Base-by-base conservation (phyloP, 2,113 vertebrate genomes). In the Chlorodrepanis virens region DNA sequence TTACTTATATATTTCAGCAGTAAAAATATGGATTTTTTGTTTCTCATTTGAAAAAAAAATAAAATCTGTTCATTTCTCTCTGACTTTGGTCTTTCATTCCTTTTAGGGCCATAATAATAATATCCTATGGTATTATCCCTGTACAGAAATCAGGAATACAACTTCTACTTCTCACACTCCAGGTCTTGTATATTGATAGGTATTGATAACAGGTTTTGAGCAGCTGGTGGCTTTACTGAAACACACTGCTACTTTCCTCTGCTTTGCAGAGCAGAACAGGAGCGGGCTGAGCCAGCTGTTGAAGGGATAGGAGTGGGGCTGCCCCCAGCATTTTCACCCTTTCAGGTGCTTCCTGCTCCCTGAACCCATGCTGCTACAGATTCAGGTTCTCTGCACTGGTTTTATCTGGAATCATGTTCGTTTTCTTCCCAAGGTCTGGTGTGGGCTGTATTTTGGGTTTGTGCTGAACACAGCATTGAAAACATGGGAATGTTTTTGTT, bases 321-420 rank as follows among this genome's bases (percentile, higher is more conserved):
- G 60, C 6, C 5, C 11, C 14, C 14, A 59, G 17, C 6, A 10
- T 67, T 29, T 79, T 3, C 31, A 67, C 2, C 12, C 14, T 42
- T 35, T 22, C 33, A 77, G 22, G 10, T 45, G 20, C 29, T 33
- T 50, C 16, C 37, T 7, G 0, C 10, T 53, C 25, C 27, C 28
- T 19, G 31, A 70, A 75, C 15, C 25, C 39, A 12, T n/a, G 14
- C 5, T 37, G 47, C 22, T 33, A 49, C 19, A 67, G 10, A 23
- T 25, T 35, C 12, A 59, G 11, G 4, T 54, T 59, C 33, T 59
- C 33, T 12, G 19, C 29, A 14, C 31, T 64, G 45, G 4, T 45
- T 86, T 89, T 79, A 33, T 27, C 29, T 50, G 33, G 21, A 40
- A 29, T 33, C 11, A 7, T 1, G 1, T 31, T 35, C 0, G 0